A percentile compares a stretch with the other conserved stretches of the same genome.
phyloP scores from a whole-genome alignment of 2,113 vertebrate genomes.

The Ciconia boyciana region DNA sequence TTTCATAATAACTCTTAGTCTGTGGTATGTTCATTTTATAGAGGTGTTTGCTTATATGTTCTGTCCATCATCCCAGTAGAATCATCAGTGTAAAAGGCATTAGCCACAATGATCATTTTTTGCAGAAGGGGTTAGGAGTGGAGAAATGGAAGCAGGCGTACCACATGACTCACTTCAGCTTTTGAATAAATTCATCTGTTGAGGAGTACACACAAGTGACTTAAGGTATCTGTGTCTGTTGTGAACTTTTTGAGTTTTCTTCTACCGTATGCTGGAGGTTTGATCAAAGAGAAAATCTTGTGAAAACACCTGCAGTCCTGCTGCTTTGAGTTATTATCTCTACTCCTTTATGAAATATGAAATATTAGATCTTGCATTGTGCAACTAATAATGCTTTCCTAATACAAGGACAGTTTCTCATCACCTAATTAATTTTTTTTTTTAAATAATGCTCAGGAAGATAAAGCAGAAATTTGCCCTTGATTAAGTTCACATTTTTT shows the following conservation, averaged over 20 bases:
- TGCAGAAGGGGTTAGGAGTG: neutral
- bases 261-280: neutral
- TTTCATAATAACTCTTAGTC: neutral
- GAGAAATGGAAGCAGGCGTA: neutral
- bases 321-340: neutral
- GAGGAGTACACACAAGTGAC: neutral
- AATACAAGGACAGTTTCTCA: neutral
- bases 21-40: neutral
- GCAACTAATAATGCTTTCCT: neutral
- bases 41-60: neutral
- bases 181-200: neutral
- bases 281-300: neutral
- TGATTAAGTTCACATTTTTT: neutral
- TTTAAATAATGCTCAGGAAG: neutral
- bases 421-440: neutral
- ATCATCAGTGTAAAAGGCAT: neutral
- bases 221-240: neutral
- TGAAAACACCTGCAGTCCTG: neutral
- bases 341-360: neutral
- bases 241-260: neutral
- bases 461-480: neutral
- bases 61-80: neutral
- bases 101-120: neutral
- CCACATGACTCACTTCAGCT: neutral
- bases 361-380: neutral